Conservation (phyloP, 2,888 invertebrate species). For the Andrena marginata region DNA sequence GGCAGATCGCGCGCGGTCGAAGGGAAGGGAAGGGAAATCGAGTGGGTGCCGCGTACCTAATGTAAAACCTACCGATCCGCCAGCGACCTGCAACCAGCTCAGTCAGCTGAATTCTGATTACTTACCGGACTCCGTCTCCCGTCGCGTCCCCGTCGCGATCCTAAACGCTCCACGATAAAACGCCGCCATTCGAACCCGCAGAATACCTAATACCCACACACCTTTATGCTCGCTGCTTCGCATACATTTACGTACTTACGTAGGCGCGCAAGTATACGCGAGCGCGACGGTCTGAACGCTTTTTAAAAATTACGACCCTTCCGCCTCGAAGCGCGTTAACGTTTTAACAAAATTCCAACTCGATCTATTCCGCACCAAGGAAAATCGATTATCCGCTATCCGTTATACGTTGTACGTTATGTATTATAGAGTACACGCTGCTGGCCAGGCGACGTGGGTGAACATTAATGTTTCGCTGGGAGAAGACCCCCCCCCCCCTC, state of each 20-base stretch:
- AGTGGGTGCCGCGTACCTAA: constrained; percentile 21
- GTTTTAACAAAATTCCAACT: constrained; percentile 30
- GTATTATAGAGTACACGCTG: neutral
- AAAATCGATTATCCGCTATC: constrained; percentile 41
- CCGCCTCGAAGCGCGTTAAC: constrained; percentile 32
- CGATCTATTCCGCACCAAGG: constrained; percentile 15
- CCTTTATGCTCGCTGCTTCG: too few species aligned
- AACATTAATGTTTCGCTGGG: constrained; percentile 28
- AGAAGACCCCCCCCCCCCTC: too few species aligned
- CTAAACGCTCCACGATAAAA: neutral
- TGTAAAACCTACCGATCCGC: neutral
- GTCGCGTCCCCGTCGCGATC: neutral
- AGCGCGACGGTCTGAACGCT: neutral
- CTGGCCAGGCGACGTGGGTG: neutral
- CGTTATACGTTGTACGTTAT: constrained; percentile 20
- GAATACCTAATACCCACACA: too few species aligned
- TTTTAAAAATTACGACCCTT: constrained; percentile 47
- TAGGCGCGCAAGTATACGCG: neutral
- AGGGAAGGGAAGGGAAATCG: constrained; percentile 27
- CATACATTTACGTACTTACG: neutral
- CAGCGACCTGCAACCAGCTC: neutral
- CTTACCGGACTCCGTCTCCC: neutral
- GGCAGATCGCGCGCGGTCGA: constrained; percentile 15
- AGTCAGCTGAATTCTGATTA: neutral
- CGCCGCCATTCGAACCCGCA: neutral